These are phyloP conservation scores for Cephalopachus bancanus DNA, from an alignment of 2,797 vertebrate species.

Conservation along the genomic window DNA sequence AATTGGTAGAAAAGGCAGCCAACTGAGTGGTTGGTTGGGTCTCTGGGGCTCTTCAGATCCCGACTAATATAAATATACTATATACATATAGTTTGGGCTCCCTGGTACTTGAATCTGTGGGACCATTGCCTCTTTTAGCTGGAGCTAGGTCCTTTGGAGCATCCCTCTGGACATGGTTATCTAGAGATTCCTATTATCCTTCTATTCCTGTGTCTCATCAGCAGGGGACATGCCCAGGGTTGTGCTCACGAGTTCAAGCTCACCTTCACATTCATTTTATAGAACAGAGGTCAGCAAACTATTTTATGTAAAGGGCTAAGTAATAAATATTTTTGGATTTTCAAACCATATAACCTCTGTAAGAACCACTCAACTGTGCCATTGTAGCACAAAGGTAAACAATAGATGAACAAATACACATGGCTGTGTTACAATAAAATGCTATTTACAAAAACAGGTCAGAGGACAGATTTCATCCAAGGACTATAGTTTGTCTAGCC, in stretches of 20 bases:
- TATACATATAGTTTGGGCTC: background rate
- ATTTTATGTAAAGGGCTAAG: slow-evolving; percentile 31
- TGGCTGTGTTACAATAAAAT: slow-evolving; percentile 30
- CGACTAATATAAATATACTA: background rate
- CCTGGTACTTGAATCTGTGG: background rate
- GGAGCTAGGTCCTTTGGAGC: background rate
- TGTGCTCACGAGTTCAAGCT: background rate
- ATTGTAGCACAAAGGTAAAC: slow-evolving; percentile 34
- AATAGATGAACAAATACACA: background rate
- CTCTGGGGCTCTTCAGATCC: slow-evolving; percentile 13
- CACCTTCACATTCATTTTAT: slow-evolving; percentile 1
- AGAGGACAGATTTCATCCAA: slow-evolving; percentile 1
- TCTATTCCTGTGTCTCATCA: background rate
- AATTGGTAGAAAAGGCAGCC: background rate
- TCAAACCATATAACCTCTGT: background rate
- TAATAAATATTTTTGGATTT: slow-evolving; percentile 49
- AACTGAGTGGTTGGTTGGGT: background rate
- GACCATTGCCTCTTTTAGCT: background rate
- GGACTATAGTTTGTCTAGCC: background rate
- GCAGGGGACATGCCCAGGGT: background rate
- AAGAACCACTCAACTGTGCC: background rate
- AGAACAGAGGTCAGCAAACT: slow-evolving; percentile 12
- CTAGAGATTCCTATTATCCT: background rate
- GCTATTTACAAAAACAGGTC: slow-evolving; percentile 49
- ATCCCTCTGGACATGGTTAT: background rate